Conservation (phyloP, 2,797 vertebrate genomes). For the Crenuchus spilurus region DNA sequence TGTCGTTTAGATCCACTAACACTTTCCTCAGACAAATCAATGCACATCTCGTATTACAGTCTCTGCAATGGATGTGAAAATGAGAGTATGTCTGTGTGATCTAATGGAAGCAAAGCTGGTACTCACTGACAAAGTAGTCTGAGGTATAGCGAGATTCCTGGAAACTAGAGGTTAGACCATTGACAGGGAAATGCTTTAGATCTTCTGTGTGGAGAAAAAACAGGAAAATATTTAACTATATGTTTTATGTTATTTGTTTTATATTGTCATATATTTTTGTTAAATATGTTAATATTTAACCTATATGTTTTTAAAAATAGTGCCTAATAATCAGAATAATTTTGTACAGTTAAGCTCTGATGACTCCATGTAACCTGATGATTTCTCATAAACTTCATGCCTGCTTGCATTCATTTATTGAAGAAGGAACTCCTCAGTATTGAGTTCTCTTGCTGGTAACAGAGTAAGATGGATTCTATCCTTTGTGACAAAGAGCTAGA, state of each 20-base stretch:
- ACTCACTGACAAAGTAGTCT: conserved; percentile 99
- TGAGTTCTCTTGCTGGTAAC: background rate
- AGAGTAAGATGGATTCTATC: background rate
- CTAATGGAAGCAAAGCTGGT: conserved; percentile 41
- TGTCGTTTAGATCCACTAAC: conserved; percentile 16
- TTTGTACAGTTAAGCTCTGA: background rate
- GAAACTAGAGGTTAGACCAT: conserved; percentile 87
- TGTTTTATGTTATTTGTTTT: too few relatives aligned
- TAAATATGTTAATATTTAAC: too few relatives aligned
- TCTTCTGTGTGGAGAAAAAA: conserved; percentile 85
- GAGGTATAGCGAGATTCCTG: conserved; percentile 96
- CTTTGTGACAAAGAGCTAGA: background rate
- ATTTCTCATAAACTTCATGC: background rate
- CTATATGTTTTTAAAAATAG: too few relatives aligned
- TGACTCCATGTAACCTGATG: background rate
- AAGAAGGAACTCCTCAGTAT: background rate
- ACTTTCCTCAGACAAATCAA: conserved; percentile 46
- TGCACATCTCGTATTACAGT: conserved; percentile 28
- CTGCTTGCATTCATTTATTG: background rate
- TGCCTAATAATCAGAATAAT: too few relatives aligned
- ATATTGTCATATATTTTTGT: too few relatives aligned
- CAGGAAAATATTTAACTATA: conserved; percentile 66
- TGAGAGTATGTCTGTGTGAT: conserved; percentile 18
- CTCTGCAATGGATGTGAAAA: conserved; percentile 19
- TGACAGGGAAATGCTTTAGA: conserved; percentile 90